These are phyloP conservation scores for Phortica magna DNA, from an alignment of 2,888 invertebrate species.

Conservation along the genomic window DNA sequence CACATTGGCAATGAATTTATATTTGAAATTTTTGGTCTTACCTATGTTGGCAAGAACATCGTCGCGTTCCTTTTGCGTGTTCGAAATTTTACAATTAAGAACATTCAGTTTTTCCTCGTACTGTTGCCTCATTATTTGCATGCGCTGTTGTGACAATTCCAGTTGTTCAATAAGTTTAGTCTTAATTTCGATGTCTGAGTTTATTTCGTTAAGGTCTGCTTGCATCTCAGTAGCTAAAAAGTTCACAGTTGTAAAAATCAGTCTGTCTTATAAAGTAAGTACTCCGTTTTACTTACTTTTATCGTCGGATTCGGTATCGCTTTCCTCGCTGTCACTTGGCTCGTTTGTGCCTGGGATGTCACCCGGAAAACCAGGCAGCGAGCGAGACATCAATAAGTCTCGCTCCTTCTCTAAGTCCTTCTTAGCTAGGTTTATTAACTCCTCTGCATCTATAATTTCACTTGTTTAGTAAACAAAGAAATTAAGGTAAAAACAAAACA, in stretches of 20 bases:
- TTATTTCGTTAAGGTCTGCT: constrained; percentile 91
- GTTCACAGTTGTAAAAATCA: too few species aligned
- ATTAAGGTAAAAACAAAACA: neutral
- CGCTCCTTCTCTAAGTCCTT: constrained; percentile 86
- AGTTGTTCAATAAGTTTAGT: constrained; percentile 95
- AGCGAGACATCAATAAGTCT: constrained; percentile 77
- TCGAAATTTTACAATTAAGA: constrained; percentile 89
- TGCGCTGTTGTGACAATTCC: constrained; percentile 91
- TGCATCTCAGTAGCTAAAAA: constrained; percentile 80
- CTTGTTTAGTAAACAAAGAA: neutral
- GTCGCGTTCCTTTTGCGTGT: constrained; percentile 94
- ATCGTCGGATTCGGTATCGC: constrained; percentile 82
- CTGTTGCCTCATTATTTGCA: constrained; percentile 91
- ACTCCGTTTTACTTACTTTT: constrained; percentile 74
- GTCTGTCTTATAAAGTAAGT: too few species aligned
- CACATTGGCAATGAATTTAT: neutral
- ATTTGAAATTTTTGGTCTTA: constrained; percentile 46
- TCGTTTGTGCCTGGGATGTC: constrained; percentile 81
- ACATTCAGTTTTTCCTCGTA: constrained; percentile 95
- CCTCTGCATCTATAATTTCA: constrained; percentile 73
- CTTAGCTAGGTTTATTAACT: constrained; percentile 88
- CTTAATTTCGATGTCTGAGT: constrained; percentile 96
- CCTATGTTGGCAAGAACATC: constrained; percentile 84
- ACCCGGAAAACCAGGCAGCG: constrained; percentile 78
- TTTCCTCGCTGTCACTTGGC: constrained; percentile 80